A percentile compares a stretch with the other conserved stretches of the same genome.
phyloP scores from a whole-genome alignment of 2,797 vertebrate species.

The Neopelma chrysocephalum region DNA sequence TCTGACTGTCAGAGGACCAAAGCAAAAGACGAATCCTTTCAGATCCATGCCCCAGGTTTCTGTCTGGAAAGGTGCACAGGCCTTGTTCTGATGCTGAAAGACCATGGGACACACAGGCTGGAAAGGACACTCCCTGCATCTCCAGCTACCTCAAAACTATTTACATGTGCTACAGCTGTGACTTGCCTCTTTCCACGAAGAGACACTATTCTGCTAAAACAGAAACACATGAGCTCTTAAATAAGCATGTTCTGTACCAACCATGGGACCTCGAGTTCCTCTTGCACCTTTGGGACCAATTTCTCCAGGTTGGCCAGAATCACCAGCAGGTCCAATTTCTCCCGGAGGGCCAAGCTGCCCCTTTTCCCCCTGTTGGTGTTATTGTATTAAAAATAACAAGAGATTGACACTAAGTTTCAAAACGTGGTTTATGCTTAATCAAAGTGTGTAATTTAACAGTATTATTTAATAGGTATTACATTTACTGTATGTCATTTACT shows the following conservation, averaged over 20 bases:
- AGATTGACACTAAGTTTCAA: not conserved
- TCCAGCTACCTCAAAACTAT: not conserved
- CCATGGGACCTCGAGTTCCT: conserved; percentile 89
- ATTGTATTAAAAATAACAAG: conserved; percentile 13
- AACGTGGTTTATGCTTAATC: not conserved
- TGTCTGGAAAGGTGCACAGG: not conserved
- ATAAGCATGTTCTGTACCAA: conserved; percentile 69
- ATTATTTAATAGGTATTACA: not conserved
- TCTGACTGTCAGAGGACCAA: not conserved
- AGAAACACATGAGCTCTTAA: not conserved
- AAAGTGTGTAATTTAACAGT: not conserved
- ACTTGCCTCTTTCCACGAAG: not conserved
- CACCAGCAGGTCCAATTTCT: conserved; percentile 83
- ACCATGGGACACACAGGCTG: fast-evolving
- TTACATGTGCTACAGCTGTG: not conserved
- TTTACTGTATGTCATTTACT: not conserved
- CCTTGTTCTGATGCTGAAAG: not conserved
- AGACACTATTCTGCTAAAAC: not conserved
- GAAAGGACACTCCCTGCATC: not conserved
- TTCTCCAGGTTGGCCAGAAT: conserved; percentile 82
- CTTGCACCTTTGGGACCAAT: conserved; percentile 90
- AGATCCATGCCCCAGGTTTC: not conserved
- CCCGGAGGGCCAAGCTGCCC: conserved; percentile 85
- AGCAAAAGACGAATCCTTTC: not conserved
- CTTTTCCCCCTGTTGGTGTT: conserved; percentile 85